phyloP scores from a whole-genome alignment of 2,888 invertebrate genomes.

The Escarpia spicata region DNA sequence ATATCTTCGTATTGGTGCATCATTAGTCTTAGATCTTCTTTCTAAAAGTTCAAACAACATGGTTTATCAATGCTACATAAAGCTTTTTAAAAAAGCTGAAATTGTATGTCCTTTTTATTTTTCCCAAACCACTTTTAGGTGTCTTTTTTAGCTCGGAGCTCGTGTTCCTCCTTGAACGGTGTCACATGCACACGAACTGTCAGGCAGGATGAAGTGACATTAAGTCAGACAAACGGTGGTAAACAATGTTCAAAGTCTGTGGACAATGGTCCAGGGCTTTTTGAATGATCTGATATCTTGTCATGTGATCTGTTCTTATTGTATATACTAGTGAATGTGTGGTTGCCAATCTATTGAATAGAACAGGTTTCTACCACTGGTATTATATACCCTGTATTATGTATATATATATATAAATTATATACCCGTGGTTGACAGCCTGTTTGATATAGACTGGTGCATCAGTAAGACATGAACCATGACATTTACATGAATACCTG shows the following conservation, averaged over 20 bases:
- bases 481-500: not conserved
- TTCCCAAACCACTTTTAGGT: not conserved
- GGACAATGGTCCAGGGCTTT: not conserved
- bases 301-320: not conserved
- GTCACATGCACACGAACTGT: not conserved
- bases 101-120: not conserved
- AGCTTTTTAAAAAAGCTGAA: too few species aligned
- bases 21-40: too few species aligned
- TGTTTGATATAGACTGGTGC: not conserved
- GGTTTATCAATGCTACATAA: too few species aligned
- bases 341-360: too few species aligned
- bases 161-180: not conserved
- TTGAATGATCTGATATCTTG: not conserved
- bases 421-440: too few species aligned
- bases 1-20: too few species aligned
- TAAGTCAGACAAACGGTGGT: not conserved
- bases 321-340: too few species aligned
- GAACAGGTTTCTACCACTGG: too few species aligned
- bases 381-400: too few species aligned
- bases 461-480: not conserved
- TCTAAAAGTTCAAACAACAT: too few species aligned
- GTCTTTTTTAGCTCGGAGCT: not conserved
- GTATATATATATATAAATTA: too few species aligned
- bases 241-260: not conserved
- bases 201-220: not conserved